phyloP scores from a whole-genome alignment of 2,888 invertebrate species.

The Mayetiola destructor region DNA sequence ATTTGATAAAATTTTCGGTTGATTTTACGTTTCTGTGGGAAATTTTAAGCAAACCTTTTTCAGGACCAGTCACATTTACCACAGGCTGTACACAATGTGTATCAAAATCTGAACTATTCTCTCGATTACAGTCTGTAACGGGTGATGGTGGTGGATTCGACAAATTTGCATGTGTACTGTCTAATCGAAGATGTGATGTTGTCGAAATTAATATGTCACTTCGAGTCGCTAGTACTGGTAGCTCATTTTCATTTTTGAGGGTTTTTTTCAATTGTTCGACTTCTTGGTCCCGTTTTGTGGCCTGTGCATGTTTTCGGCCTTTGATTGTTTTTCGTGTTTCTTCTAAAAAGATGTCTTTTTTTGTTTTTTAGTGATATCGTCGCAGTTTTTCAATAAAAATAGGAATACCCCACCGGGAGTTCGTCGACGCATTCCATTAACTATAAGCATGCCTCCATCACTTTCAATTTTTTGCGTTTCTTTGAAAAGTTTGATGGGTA shows the following conservation, averaged over 20 bases:
- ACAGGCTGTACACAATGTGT: conserved; percentile 34
- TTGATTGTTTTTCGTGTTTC: conserved; percentile 44
- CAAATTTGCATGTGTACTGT: conserved; percentile 27
- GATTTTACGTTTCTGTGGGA: background rate
- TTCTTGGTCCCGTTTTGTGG: conserved; percentile 45
- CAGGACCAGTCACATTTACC: conserved; percentile 23
- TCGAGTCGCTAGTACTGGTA: conserved; percentile 27
- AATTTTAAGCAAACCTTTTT: conserved; percentile 13
- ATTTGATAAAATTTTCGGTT: background rate
- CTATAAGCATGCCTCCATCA: conserved; percentile 46
- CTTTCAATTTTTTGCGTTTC: conserved; percentile 70
- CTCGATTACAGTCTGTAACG: conserved; percentile 52
- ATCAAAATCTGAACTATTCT: conserved; percentile 51
- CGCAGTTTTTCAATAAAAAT: conserved; percentile 60
- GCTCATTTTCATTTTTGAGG: conserved; percentile 33
- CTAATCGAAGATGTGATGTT: conserved; percentile 24
- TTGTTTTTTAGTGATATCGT: conserved; percentile 49
- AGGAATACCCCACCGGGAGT: conserved; percentile 80
- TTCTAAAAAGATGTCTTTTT: conserved; percentile 51
- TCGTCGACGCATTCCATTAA: conserved; percentile 60
- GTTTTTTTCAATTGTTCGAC: conserved; percentile 51
- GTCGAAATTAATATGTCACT: conserved; percentile 24
- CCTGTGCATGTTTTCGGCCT: conserved; percentile 41
- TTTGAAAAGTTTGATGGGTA: conserved; percentile 58
- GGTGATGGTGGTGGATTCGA: conserved; percentile 70